phyloP scores from a whole-genome alignment of 2,797 vertebrate species.

The Hyperoplus immaculatus region DNA sequence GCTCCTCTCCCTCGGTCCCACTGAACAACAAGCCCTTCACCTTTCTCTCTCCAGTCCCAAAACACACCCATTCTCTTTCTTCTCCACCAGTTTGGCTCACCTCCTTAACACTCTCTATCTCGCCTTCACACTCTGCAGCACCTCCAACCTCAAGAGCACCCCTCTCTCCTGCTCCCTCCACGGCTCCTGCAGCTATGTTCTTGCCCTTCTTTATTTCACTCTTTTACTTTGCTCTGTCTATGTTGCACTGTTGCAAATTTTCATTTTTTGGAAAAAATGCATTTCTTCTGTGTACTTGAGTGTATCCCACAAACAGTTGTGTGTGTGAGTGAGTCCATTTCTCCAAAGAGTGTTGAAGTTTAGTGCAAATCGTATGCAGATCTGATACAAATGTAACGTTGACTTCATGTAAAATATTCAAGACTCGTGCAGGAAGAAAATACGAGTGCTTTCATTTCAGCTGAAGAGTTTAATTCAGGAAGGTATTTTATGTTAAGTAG shows the following conservation, averaged over 20 bases:
- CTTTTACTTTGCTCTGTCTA: neutral
- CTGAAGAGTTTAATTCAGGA: slow-evolving; percentile 6
- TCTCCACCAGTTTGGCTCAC: slow-evolving; percentile 49
- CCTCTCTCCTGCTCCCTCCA: slow-evolving; percentile 39
- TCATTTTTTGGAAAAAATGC: neutral
- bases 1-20: slow-evolving; percentile 68
- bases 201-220: slow-evolving; percentile 35
- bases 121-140: slow-evolving; percentile 55
- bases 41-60: slow-evolving; percentile 73
- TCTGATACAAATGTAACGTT: neutral
- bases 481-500: neutral
- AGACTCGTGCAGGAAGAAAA: neutral
- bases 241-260: neutral
- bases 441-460: neutral
- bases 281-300: neutral
- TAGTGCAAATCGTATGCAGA: neutral
- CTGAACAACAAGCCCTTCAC: slow-evolving; percentile 78
- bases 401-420: neutral
- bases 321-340: neutral
- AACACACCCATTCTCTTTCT: slow-evolving; percentile 57
- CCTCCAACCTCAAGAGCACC: slow-evolving; percentile 61
- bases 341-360: neutral
- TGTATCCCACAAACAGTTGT: neutral
- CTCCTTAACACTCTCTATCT: slow-evolving; percentile 19
- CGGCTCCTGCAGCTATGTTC: slow-evolving; percentile 32